Evolutionary conservation across 2,113 vertebrate genomes (phyloP).

Genomic region (Coryphaenoides rupestris): DNA sequence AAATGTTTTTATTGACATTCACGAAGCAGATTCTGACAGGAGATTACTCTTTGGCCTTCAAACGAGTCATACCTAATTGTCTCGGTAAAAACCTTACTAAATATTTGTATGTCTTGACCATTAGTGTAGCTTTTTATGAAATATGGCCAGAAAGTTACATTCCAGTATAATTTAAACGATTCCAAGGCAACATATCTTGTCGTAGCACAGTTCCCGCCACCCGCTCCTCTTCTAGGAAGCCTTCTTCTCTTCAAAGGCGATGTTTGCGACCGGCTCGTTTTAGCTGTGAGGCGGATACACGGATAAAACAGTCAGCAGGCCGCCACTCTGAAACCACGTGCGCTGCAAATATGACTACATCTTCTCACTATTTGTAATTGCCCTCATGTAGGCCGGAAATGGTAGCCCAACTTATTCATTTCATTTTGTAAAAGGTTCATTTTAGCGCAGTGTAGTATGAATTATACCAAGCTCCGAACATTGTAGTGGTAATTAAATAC

Average conservation of each 20-base stretch:
- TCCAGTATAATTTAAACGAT: conserved; percentile 20
- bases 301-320: neutral
- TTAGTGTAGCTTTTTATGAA: conserved; percentile 27
- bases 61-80: conserved; percentile 33
- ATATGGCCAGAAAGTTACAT: conserved; percentile 20
- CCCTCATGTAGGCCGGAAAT: too few relatives aligned
- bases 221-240: conserved; percentile 70
- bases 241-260: conserved; percentile 96
- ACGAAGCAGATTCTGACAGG: neutral
- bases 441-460: too few relatives aligned
- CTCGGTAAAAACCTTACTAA: conserved; percentile 13
- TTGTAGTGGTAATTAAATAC: too few relatives aligned
- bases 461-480: too few relatives aligned
- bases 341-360: too few relatives aligned
- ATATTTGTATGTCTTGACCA: conserved; percentile 18
- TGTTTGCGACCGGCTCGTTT: conserved; percentile 89
- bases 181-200: conserved; percentile 64
- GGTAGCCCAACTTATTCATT: too few relatives aligned
- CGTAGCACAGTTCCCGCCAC: conserved; percentile 46
- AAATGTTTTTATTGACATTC: neutral
- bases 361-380: too few relatives aligned
- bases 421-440: too few relatives aligned
- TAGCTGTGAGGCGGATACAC: conserved; percentile 70
- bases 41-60: neutral
- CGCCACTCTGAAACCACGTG: too few relatives aligned